Percentiles rank a stretch among this genome's conserved stretches.
phyloP scores from a whole-genome alignment of 2,797 vertebrate genomes.

The Leptatherina wallacei region DNA sequence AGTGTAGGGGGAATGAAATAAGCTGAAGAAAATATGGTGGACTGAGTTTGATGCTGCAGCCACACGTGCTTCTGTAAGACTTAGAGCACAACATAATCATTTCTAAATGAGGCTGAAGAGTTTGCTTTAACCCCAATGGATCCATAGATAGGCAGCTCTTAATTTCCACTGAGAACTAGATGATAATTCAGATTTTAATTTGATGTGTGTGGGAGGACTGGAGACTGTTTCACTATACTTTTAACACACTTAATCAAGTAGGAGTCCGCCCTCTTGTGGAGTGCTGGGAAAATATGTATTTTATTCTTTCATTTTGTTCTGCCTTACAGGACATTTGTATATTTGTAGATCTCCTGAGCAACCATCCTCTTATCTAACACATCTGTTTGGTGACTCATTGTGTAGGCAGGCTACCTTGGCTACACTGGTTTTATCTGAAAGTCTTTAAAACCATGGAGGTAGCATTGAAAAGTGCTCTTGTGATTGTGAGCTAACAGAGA shows the following conservation, averaged over 20 bases:
- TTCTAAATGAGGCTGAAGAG: not conserved
- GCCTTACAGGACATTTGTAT: constrained; percentile 9
- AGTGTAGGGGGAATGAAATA: constrained; percentile 65
- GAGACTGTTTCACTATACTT: constrained; percentile 44
- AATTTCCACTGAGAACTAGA: constrained; percentile 46
- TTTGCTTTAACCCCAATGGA: constrained; percentile 13
- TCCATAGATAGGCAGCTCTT: not conserved
- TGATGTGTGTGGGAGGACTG: constrained; percentile 62
- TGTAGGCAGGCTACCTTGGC: constrained; percentile 51
- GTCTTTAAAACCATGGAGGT: constrained; percentile 20
- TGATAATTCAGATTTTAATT: constrained; percentile 48
- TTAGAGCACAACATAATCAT: not conserved
- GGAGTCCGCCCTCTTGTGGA: constrained; percentile 73
- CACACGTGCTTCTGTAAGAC: constrained; percentile 24
- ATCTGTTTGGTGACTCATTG: constrained; percentile 58
- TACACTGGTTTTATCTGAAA: constrained; percentile 33
- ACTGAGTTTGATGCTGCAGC: constrained; percentile 56
- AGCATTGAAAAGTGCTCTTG: constrained; percentile 17
- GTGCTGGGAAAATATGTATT: constrained; percentile 9
- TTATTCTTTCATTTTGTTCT: constrained; percentile 5
- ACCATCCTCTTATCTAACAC: constrained; percentile 56
- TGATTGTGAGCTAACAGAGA: constrained; percentile 25
- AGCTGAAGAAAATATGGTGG: constrained; percentile 63
- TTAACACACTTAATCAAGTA: constrained; percentile 54
- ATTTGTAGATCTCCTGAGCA: constrained; percentile 40